Base-by-base conservation (phyloP, 2,113 vertebrate genomes). In the Psilopsiagon aymara region DNA sequence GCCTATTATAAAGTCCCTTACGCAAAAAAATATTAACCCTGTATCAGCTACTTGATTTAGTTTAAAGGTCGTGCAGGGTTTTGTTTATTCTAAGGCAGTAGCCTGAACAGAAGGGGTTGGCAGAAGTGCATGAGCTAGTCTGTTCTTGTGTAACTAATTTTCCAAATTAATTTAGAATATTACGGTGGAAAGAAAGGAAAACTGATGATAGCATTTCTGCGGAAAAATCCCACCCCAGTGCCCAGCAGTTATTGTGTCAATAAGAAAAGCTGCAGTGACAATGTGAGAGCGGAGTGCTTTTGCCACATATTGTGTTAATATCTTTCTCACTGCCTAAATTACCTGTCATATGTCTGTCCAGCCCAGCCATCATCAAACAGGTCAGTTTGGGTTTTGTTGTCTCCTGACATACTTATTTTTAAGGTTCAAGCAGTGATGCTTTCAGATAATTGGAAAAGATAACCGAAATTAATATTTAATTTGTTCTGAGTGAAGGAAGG, bases 81-180 rank as follows among this genome's bases (percentile, higher is more conserved):
- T 81, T 86, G 43, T 87, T 93, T 92, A 37, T 62, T n/a, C 43
- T 31, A 52, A 79, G 62, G 25, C 39, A 37, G 25, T 83, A 71
- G 51, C 47, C 52, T 82, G 67, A 70, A 49, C 9, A 29, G 75
- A 79, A 89, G 21, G 41, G 59, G 59, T 43, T 85, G 86, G 63
- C 82, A 81, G 51, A 53, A 68, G 35, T 59, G 29, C 24, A 5
- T 37, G 46, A 60, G 31, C 43, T 60, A 24, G 20, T 63, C 71
- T 88, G 9, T 82, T 83, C 71, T 96, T 88, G 77, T 25, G 10
- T 83, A 94, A 96, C 18, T 53, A 19, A 28, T 77, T 96, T 88
- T 94, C 55, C 51, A 92, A 90, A 92, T 92, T 86, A 93, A 51
- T 92, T 81, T 83, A 37, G 63, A 70, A 67, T 80, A 77, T 78